Evolutionary conservation across 2,888 invertebrate species (phyloP), one percentile per base, ranked within the genome.

Genomic region (Dynastes grantii): DNA sequence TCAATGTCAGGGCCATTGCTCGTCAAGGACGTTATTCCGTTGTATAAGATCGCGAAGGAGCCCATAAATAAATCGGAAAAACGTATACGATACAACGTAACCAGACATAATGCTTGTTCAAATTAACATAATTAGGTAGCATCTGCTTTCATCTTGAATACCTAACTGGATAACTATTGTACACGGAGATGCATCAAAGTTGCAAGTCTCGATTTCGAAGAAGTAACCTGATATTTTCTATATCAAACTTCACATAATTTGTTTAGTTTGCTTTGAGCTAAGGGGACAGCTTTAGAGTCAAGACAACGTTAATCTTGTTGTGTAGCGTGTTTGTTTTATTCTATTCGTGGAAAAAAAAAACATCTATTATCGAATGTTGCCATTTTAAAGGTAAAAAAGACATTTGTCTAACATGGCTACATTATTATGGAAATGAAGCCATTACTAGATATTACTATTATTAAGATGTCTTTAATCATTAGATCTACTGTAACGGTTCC

Each of bases 21-120:
- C 65, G 64, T 78, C 78, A 78, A 78, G 78, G 78, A 61, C 78
- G 78, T 55, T 78, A 64, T 64, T 64, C 16, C 61, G 73, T 78
- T 78, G 70, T 64, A 64, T 77, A 73, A 58, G 70, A 78, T 78
- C 73, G n/a, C 63, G 37, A 78, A 70, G 71, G 61, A 49, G 71
- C 51, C 37, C 63, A 51, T 71, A 77, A 63, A 78, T 73, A 78
- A 77, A 70, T 61, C 22, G 58, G 70, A 71, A 16, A 70, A 71
- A 71, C 70, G 32, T n/a, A 37, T 37, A 22, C 45, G 65, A 40
- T 45, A 22, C 16, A 67, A 40, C 40, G 40, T 67, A 45, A 67
- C 65, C 22, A 45, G 65, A 67, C 45, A 67, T 45, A 16, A 67
- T 67, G 22, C 55, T 58, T 58, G 55, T 58, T 58, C 55, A 58